phyloP scores from a whole-genome alignment of 35 echinoderm and acorn worm species.

The Lytechinus variegatus region DNA sequence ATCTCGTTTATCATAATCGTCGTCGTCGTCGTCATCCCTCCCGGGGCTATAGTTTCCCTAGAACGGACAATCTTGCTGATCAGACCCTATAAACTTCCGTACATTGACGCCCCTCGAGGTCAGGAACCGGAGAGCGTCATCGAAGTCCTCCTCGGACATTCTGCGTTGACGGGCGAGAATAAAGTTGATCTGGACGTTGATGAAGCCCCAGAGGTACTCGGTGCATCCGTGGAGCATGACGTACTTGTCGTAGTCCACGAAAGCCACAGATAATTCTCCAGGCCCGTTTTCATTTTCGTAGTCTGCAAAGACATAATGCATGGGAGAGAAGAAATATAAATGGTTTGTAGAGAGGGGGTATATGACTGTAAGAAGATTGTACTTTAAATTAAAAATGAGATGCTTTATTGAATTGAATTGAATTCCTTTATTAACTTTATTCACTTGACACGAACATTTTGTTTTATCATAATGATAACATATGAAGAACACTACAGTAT shows the following conservation, averaged over 20 bases:
- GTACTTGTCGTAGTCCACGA: not conserved
- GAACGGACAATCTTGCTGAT: not conserved
- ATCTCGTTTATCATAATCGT: not conserved
- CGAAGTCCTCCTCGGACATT: not conserved
- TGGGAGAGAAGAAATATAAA: no score
- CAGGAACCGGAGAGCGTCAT: not conserved
- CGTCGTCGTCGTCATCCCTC: not conserved
- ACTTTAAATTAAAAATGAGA: no score
- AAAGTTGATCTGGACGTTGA: constrained; percentile 22
- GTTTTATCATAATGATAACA: no score
- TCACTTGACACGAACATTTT: no score
- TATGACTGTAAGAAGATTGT: no score
- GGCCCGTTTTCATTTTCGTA: not conserved
- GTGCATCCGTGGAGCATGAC: not conserved
- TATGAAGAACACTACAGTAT: no score
- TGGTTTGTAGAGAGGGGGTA: no score
- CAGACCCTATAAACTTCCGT: not conserved
- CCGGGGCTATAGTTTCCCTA: no score
- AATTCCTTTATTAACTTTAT: no score
- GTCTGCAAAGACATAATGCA: not conserved
- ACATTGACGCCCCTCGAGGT: not conserved
- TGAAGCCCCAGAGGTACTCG: constrained; percentile 27
- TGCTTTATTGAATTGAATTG: no score
- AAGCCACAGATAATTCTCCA: not conserved
- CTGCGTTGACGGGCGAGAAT: not conserved